A percentile compares a stretch with the other conserved stretches of the same genome.
phyloP scores from a whole-genome alignment of 2,113 vertebrate genomes.

The Zosterops hypoxanthus region DNA sequence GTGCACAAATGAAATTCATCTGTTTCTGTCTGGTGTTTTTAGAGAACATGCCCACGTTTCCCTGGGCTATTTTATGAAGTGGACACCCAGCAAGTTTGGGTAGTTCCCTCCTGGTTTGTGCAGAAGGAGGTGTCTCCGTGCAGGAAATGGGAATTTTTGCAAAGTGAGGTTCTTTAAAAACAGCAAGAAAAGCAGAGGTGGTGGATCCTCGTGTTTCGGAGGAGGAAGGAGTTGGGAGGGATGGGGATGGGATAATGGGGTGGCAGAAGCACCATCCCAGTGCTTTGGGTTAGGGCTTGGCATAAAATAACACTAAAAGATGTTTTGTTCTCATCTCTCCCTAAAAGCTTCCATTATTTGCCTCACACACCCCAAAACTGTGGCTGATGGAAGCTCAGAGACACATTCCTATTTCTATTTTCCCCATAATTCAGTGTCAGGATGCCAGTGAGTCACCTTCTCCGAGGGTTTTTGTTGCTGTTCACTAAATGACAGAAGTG shows the following conservation, averaged over 20 bases:
- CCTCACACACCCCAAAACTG: neutral
- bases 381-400: neutral
- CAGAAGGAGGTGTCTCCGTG: neutral
- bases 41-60: neutral
- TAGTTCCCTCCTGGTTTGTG: neutral
- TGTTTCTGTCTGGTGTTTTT: neutral
- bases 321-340: neutral
- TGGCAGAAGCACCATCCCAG: neutral
- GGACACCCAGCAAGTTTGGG: neutral
- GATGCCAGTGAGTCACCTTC: neutral
- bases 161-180: neutral
- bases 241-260: neutral
- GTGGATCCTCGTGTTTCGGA: neutral
- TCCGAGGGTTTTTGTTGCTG: neutral
- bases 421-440: neutral
- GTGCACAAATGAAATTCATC: neutral
- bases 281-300: neutral
- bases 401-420: neutral
- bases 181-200: neutral
- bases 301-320: neutral
- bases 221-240: neutral
- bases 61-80: neutral
- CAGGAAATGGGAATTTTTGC: neutral
- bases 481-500: neutral
- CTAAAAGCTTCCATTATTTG: neutral